Percentiles rank a stretch among this genome's conserved stretches.
Evolutionary conservation across 2,797 vertebrate species (phyloP).

Genomic region (Glyptemys insculpta): DNA sequence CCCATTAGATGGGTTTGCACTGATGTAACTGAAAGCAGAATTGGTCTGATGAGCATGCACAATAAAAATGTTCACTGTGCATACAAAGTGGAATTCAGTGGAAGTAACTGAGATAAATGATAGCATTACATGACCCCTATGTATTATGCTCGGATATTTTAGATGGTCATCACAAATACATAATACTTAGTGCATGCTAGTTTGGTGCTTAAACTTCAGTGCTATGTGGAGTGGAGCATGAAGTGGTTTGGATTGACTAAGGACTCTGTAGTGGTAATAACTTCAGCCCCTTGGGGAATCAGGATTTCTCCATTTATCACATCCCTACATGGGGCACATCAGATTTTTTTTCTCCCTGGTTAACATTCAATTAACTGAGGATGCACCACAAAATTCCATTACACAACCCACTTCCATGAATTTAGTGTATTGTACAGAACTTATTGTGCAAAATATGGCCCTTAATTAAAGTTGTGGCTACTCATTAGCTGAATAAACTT

Average conservation of each 20-base stretch:
- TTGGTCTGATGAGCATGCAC: neutral
- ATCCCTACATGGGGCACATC: neutral
- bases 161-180: neutral
- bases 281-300: neutral
- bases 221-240: neutral
- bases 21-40: neutral
- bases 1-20: neutral
- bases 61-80: neutral
- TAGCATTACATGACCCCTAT: neutral
- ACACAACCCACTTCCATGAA: neutral
- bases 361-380: neutral
- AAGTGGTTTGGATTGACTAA: neutral
- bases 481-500: neutral
- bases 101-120: neutral
- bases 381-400: neutral
- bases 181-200: neutral
- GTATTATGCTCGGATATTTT: neutral
- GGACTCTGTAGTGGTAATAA: neutral
- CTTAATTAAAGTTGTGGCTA: neutral
- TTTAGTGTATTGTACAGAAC: neutral
- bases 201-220: neutral
- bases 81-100: neutral
- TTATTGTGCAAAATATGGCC: neutral
- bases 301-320: neutral
- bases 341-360: neutral